Conservation (phyloP, 2,113 vertebrate genomes). For the Vireo altiloquus region DNA sequence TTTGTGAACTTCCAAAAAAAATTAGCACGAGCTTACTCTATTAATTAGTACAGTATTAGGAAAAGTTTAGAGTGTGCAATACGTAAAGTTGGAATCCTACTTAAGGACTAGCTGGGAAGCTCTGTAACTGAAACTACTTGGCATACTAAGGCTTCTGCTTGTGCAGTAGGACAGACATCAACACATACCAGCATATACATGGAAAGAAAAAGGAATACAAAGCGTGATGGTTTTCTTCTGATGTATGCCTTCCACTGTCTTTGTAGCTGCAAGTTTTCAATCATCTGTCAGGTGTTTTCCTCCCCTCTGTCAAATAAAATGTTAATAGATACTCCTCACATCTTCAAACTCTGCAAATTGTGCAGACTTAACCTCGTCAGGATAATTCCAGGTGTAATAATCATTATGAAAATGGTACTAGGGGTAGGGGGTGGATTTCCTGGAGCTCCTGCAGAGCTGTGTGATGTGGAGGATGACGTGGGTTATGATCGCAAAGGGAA, state of each 20-base stretch:
- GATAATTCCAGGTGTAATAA: neutral
- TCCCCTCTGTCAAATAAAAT: neutral
- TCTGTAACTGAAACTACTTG: neutral
- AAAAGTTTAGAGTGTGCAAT: neutral
- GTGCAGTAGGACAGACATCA: neutral
- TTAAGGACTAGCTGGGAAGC: neutral
- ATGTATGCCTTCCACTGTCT: neutral
- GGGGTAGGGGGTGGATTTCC: rapidly evolving
- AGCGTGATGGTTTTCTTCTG: neutral
- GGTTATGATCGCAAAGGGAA: neutral
- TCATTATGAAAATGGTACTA: neutral
- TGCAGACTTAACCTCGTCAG: neutral
- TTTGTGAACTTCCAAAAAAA: neutral
- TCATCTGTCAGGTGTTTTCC: neutral
- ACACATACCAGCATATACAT: neutral
- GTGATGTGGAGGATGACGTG: neutral
- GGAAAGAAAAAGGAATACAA: neutral
- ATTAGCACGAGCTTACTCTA: rapidly evolving
- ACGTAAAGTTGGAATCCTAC: neutral
- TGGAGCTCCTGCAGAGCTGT: neutral
- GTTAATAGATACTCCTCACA: neutral
- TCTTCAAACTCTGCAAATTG: neutral
- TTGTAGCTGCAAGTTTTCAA: neutral
- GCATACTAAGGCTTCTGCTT: neutral
- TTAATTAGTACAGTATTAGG: neutral